Evolutionary conservation across 2,888 invertebrate genomes (phyloP), one percentile per base, ranked within the genome.

Genomic region (Arrhopalites spinosus): DNA sequence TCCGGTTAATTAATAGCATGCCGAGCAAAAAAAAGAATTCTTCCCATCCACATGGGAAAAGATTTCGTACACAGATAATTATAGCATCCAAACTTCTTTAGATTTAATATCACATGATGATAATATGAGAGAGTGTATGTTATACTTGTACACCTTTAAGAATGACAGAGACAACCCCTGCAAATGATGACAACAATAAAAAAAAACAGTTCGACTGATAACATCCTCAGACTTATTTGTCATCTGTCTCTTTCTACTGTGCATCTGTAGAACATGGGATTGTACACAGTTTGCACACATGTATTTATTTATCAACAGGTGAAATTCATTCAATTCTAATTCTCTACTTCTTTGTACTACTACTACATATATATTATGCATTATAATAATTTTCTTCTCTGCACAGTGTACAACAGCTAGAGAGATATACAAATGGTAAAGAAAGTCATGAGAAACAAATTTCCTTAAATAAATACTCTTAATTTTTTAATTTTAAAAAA

Each of bases 1-100:
- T 45, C 45, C n/a, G 25, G 66, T 15, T 66, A 66, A 66, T 66
- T 66, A 66, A 66, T 66, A 66, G 25, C 66, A 59, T 59, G 59
- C 59, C 59, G 59, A 59, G 59, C 7, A 2, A 15, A 15, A 15
- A 45, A 11, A 13, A 13, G n/a, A 17, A n/a, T 47, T 47, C 13
- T 53, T 53, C n/a, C 53, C 5, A 53, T 53, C 23, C 20, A 20
- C 20, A 53, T 23, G 23, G 23, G 53, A 53, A 53, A 53, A 53
- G 53, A n/a, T 53, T n/a, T 53, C n/a, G 8, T 8, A 20, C 53
- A 53, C 8, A 20, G 13, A 53, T 53, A 53, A n/a, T 53, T 53
- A 11, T 53, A 20, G n/a, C 23, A 53, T 23, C 5, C 7, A 17
- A 7, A 20, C 7, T 5, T 53, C n/a, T 53, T 53, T 5, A n/a